These are phyloP conservation scores for Phyllotis vaccarum DNA, from an alignment of 2,797 vertebrate species.

Conservation along the genomic window DNA sequence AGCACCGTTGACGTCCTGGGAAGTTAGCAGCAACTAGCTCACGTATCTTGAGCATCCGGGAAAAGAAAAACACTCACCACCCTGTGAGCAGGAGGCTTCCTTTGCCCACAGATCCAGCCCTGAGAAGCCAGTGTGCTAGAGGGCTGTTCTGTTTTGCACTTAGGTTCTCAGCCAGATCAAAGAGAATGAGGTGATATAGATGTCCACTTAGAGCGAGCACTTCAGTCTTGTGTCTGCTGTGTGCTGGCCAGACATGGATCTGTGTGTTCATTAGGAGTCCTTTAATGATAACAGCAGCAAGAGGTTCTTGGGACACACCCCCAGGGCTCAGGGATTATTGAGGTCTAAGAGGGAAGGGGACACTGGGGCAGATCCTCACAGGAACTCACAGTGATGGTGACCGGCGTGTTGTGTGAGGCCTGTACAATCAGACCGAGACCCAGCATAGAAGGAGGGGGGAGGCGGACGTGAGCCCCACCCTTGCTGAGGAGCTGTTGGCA, in stretches of 20 bases:
- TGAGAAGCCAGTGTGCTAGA: not conserved
- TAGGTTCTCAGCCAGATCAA: not conserved
- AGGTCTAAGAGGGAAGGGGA: not conserved
- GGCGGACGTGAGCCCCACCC: not conserved
- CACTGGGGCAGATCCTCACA: too few relatives aligned
- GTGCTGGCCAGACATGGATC: not conserved
- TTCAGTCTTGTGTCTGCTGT: not conserved
- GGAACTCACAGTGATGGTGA: not conserved
- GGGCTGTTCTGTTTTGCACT: not conserved
- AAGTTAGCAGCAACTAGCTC: not conserved
- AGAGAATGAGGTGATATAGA: not conserved
- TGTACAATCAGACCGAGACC: not conserved
- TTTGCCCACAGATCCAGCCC: not conserved
- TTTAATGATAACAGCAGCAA: not conserved
- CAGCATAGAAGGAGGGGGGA: too few relatives aligned
- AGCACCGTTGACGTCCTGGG: too few relatives aligned
- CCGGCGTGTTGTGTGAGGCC: accelerated
- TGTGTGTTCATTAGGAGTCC: not conserved
- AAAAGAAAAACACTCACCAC: not conserved
- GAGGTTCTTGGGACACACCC: not conserved
- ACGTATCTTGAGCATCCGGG: not conserved
- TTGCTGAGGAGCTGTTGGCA: not conserved
- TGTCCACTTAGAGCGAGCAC: not conserved
- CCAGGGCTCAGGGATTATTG: not conserved
- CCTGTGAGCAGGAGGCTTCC: not conserved